Conservation (phyloP, 2,113 vertebrate species). For the Mormyrus iriodes region DNA sequence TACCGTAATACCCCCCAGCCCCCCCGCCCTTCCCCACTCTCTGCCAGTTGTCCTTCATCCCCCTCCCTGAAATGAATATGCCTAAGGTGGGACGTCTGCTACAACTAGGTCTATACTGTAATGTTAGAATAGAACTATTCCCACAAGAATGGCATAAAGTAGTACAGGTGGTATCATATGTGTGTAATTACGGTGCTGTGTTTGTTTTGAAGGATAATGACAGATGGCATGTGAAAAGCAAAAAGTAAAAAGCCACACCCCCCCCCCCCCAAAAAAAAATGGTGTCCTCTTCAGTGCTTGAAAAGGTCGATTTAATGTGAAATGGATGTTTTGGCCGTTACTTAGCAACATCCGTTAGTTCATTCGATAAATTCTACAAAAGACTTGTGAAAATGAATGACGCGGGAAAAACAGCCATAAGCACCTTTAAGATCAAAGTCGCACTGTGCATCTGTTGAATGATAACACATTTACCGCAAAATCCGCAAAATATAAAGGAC, state of each 20-base stretch:
- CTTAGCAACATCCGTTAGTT: constrained; percentile 11
- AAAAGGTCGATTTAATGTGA: constrained; percentile 43
- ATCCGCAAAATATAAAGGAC: not conserved
- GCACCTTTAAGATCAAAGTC: not conserved
- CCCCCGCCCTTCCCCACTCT: too few species aligned
- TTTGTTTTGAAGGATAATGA: not conserved
- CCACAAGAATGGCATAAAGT: not conserved
- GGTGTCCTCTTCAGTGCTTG: constrained; percentile 35
- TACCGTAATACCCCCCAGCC: too few species aligned
- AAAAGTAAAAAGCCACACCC: constrained; percentile 11
- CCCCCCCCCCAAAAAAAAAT: constrained; percentile 27
- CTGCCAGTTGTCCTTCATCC: too few species aligned
- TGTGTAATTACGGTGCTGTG: constrained; percentile 37
- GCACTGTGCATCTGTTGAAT: not conserved
- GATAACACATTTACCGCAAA: not conserved
- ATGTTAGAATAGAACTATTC: not conserved
- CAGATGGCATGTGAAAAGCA: constrained; percentile 59
- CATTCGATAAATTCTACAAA: not conserved
- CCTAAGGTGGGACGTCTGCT: not conserved
- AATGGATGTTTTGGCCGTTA: constrained; percentile 45
- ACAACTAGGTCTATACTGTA: not conserved
- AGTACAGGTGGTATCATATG: not conserved
- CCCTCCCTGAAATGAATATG: not conserved
- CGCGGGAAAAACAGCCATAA: not conserved
- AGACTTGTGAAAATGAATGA: not conserved